Percentiles rank a stretch among this genome's conserved stretches.
Conservation (phyloP, 2,888 invertebrate genomes). For the Drosophila flavopinicola region DNA sequence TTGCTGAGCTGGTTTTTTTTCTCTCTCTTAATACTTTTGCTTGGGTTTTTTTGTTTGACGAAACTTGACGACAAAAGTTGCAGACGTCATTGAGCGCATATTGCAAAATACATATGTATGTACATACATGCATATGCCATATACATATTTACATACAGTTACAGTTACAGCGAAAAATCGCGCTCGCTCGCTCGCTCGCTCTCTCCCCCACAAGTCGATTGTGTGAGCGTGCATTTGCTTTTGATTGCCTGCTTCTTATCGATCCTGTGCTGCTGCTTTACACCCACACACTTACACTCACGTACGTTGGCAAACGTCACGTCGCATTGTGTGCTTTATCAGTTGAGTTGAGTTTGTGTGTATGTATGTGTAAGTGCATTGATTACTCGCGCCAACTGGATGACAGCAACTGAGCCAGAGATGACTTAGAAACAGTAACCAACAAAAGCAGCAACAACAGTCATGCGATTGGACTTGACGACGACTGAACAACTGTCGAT, state of each 20-base stretch:
- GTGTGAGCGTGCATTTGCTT: constrained; percentile 1
- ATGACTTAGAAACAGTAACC: constrained; percentile 37
- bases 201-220: background rate
- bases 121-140: background rate
- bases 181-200: background rate
- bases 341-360: constrained; percentile 15
- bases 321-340: constrained; percentile 41
- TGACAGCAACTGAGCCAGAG: constrained; percentile 23
- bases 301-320: constrained; percentile 29
- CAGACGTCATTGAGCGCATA: constrained; percentile 38
- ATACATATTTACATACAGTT: constrained; percentile 7
- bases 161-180: constrained; percentile 26
- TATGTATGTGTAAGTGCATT: constrained; percentile 35
- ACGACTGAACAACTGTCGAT: constrained; percentile 18
- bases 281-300: constrained; percentile 6
- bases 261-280: constrained; percentile 18
- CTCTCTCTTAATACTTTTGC: constrained; percentile 22
- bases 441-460: constrained; percentile 21
- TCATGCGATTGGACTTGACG: constrained; percentile 18
- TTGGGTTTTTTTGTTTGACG: constrained; percentile 47
- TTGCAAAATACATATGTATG: constrained; percentile 19
- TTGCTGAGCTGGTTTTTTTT: constrained; percentile 27
- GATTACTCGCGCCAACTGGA: constrained; percentile 44
- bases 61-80: constrained; percentile 32
- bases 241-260: constrained; percentile 16